phyloP scores from a whole-genome alignment of 2,888 invertebrate genomes.

The Ganaspis brasiliensis region DNA sequence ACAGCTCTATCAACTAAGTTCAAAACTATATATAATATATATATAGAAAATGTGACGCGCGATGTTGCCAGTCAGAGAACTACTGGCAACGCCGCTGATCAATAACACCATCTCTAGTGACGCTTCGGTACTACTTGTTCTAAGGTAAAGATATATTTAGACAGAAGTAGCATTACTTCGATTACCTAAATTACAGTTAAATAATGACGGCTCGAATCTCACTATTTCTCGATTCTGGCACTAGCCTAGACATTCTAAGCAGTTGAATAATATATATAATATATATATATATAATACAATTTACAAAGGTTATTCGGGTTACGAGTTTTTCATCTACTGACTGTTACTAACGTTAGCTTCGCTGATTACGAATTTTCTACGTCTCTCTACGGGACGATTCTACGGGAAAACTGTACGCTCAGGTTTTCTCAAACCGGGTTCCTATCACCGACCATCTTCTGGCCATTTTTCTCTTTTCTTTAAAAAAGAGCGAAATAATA shows the following conservation, averaged over 20 bases:
- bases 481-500: too few relatives aligned
- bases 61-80: constrained; percentile 43
- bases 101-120: constrained; percentile 62
- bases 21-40: constrained; percentile 60
- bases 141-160: constrained; percentile 64
- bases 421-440: constrained; percentile 15
- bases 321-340: constrained; percentile 70
- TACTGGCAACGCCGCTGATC: constrained; percentile 51
- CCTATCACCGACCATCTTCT: background rate
- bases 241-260: constrained; percentile 63
- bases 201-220: constrained; percentile 55
- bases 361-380: constrained; percentile 73
- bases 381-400: constrained; percentile 73
- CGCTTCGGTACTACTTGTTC: constrained; percentile 68
- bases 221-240: constrained; percentile 54
- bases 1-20: constrained; percentile 67
- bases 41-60: background rate
- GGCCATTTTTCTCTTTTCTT: background rate
- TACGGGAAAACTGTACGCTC: constrained; percentile 45
- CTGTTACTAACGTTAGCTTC: constrained; percentile 71
- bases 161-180: constrained; percentile 34
- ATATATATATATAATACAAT: constrained; percentile 64
- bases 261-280: too few relatives aligned
- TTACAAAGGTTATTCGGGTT: constrained; percentile 73
- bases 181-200: constrained; percentile 53